Conservation (phyloP, 2,888 invertebrate genomes). For the Perizoma affinitatum region DNA sequence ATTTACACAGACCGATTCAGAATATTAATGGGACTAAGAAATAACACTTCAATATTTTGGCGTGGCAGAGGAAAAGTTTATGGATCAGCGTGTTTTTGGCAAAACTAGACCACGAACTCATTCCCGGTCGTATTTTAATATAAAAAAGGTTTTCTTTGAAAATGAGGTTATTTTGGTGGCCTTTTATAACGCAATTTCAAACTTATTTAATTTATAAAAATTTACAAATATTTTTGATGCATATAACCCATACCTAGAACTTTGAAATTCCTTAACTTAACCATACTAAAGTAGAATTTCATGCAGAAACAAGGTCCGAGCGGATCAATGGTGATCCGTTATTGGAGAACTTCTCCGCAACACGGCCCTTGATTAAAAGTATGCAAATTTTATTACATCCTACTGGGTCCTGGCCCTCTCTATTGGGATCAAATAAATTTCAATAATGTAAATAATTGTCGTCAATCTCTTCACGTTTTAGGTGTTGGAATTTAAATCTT, state of each 20-base stretch:
- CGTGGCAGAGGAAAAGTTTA: background rate
- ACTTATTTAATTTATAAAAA: too few relatives aligned
- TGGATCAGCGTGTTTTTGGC: too few relatives aligned
- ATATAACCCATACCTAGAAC: slow-evolving; percentile 9
- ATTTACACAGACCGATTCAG: slow-evolving; percentile 46
- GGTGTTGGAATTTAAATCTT: slow-evolving; percentile 35
- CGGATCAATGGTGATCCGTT: slow-evolving; percentile 81
- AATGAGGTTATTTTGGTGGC: too few relatives aligned
- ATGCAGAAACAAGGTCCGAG: slow-evolving; percentile 68
- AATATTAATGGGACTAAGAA: slow-evolving; percentile 27
- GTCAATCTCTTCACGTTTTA: slow-evolving; percentile 39
- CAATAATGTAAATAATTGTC: slow-evolving; percentile 52
- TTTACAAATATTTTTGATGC: background rate
- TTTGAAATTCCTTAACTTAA: slow-evolving; percentile 13
- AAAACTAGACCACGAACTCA: too few relatives aligned
- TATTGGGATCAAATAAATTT: slow-evolving; percentile 53
- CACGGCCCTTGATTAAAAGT: slow-evolving; percentile 85
- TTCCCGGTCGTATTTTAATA: too few relatives aligned
- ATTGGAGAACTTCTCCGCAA: slow-evolving; percentile 85
- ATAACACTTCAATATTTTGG: slow-evolving; percentile 22
- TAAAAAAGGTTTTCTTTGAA: too few relatives aligned
- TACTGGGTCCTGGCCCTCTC: slow-evolving; percentile 60
- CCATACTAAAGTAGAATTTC: slow-evolving; percentile 46
- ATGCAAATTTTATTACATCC: slow-evolving; percentile 85
- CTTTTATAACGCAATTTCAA: too few relatives aligned